Base-by-base conservation (phyloP, 2,888 invertebrate genomes). In the Phortica okadai region DNA sequence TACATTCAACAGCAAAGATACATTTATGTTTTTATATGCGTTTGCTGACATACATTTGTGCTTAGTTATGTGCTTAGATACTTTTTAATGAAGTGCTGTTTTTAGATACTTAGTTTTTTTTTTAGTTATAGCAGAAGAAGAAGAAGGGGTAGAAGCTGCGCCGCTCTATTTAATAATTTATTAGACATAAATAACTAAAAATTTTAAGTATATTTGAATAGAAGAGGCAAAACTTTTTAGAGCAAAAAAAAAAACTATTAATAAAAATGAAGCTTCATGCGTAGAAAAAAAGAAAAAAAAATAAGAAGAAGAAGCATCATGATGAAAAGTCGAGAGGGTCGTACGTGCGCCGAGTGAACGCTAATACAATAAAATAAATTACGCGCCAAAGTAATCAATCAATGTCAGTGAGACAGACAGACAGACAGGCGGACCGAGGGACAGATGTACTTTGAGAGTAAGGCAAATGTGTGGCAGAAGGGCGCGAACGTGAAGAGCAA, bases 361-460 rank as follows among this genome's bases (percentile, higher is more conserved):
- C 77, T 85, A 86, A 85, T 84, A 85, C 84, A 86, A 87, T 88
- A 87, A 85, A 83, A 85, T 85, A 85, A 88, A 88, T 87, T 87
- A 87, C 85, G 80, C 84, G 82, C 74, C 78, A 78, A 81, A 81
- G 84, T 84, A 84, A 86, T 86, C 85, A 86, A 86, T 86, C 85
- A 86, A 85, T 85, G 85, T 86, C 85, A 86, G 8, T 11, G 50
- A 50, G 14, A 11, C 50, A 11, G 10, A 50, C 50, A 6, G 10
- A 11, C 10, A 50, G 50, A 50, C 10, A 6, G 50, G 6, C 50
- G 6, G 50, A 14, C 50, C 2, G 50, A 50, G 50, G 8, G 50
- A 11, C 33, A 33, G 33, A 4, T 1, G 1, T 4, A 33, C 21
- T 21, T 1, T 21, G 56, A 11, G 56, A 5, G 8, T 14, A n/a